Evolutionary conservation across 2,888 invertebrate species (phyloP), one percentile per base, ranked within the genome.

Genomic region (Yponomeuta malinellus): DNA sequence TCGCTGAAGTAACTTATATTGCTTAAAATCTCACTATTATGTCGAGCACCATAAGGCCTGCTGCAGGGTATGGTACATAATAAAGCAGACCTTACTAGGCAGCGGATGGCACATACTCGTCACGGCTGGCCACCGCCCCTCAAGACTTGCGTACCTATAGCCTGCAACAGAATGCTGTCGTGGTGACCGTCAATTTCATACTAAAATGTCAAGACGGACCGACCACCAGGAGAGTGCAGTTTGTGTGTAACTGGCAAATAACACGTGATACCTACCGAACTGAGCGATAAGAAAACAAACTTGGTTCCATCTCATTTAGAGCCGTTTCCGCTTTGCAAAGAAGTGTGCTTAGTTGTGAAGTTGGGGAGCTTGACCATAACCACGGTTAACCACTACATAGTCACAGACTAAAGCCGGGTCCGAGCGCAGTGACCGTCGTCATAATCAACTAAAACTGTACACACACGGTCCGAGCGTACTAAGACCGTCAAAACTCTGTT

Each of bases 301-400:
- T 78, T 75, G 75, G 87, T 85, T 86, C 87, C 86, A 83, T 81
- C 84, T 84, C 86, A 86, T 86, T 87, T 81, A 76, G 78, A 78
- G 52, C 52, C 52, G 15, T 59, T 59, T 59, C 52, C 52, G 52
- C 52, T 59, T 59, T 15, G 52, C 12, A 59, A 59, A 15, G 15
- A 15, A 15, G 15, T 59, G 2, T 59, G 12, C 15, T 43, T 15
- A 15, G 52, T 59, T 59, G 52, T 43, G 43, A 43, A 43, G 2
- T 59, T 59, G 15, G 1, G 15, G 52, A 15, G 15, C 52, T 59
- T 59, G 52, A 59, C 43, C 43, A 8, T 43, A 43, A 43, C 43
- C 43, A 6, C 9, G 5, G 6, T 1, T 43, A 43, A 43, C 43
- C 43, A 6, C 9, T 9, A 43, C 6, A 43, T 23, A 23, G 23